These are phyloP conservation scores for Thymelicus acteon DNA, from an alignment of 2,888 invertebrate genomes.

Conservation along the genomic window DNA sequence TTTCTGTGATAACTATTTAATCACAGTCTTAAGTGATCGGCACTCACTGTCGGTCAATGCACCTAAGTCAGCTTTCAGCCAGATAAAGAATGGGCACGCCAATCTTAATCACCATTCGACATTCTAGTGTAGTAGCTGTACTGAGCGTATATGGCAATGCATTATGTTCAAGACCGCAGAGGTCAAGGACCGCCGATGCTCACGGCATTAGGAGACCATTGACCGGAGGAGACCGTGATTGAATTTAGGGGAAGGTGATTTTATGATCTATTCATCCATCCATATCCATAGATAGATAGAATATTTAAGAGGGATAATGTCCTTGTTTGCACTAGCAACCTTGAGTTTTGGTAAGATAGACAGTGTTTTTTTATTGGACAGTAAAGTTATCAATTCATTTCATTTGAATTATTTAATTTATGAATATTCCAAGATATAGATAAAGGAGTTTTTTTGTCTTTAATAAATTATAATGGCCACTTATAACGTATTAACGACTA, in stretches of 20 bases:
- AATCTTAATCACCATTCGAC: conserved; percentile 35
- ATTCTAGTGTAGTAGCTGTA: conserved; percentile 36
- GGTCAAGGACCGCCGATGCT: conserved; percentile 54
- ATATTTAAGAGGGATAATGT: too few species aligned
- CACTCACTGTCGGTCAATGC: conserved; percentile 26
- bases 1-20: not conserved
- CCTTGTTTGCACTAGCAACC: too few species aligned
- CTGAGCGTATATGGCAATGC: conserved; percentile 30
- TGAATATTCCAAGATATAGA: too few species aligned
- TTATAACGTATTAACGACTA: too few species aligned
- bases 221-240: conserved; percentile 58
- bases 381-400: too few species aligned
- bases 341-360: too few species aligned
- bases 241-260: conserved; percentile 37
- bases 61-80: conserved; percentile 27
- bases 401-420: too few species aligned
- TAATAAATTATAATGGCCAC: too few species aligned
- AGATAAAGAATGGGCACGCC: conserved; percentile 16
- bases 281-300: not conserved
- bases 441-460: too few species aligned
- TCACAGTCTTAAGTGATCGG: not conserved
- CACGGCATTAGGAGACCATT: conserved; percentile 72
- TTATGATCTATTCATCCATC: not conserved
- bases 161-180: conserved; percentile 36
- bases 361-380: too few species aligned